Percentiles rank a stretch among this genome's conserved stretches.
phyloP scores from a whole-genome alignment of 2,113 vertebrate genomes.

The Albula glossodonta region DNA sequence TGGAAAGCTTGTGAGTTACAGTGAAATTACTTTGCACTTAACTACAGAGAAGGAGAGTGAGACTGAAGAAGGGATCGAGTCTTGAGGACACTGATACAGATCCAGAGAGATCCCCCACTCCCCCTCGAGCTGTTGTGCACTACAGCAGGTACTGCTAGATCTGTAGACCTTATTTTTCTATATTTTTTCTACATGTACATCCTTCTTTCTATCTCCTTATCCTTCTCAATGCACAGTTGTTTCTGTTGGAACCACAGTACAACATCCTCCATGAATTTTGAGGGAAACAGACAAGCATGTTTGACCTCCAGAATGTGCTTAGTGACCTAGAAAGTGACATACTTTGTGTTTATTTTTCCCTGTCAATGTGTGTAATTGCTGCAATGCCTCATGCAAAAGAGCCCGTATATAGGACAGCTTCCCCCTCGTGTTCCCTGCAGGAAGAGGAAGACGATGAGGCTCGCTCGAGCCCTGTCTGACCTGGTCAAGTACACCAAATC shows the following conservation, averaged over 20 bases:
- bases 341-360: background rate
- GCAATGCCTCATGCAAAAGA: background rate
- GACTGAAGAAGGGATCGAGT: slow-evolving; percentile 83
- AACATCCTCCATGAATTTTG: too few relatives aligned
- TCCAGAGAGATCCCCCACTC: slow-evolving; percentile 75
- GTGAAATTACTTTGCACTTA: background rate
- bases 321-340: too few relatives aligned
- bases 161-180: background rate
- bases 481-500: slow-evolving; percentile 95
- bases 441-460: slow-evolving; percentile 95
- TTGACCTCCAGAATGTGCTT: too few relatives aligned
- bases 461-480: slow-evolving; percentile 93
- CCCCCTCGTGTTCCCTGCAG: slow-evolving; percentile 42
- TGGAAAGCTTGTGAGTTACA: background rate
- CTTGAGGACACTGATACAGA: slow-evolving; percentile 86
- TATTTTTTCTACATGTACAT: background rate
- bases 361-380: background rate
- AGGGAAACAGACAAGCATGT: too few relatives aligned
- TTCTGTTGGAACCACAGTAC: too few relatives aligned
- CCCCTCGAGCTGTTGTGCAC: slow-evolving; percentile 69
- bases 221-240: too few relatives aligned
- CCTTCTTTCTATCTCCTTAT: too few relatives aligned
- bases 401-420: background rate
- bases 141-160: slow-evolving; percentile 72
- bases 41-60: slow-evolving; percentile 83